Conservation (phyloP, 2,888 invertebrate species). For the Oscheius sp. region DNA sequence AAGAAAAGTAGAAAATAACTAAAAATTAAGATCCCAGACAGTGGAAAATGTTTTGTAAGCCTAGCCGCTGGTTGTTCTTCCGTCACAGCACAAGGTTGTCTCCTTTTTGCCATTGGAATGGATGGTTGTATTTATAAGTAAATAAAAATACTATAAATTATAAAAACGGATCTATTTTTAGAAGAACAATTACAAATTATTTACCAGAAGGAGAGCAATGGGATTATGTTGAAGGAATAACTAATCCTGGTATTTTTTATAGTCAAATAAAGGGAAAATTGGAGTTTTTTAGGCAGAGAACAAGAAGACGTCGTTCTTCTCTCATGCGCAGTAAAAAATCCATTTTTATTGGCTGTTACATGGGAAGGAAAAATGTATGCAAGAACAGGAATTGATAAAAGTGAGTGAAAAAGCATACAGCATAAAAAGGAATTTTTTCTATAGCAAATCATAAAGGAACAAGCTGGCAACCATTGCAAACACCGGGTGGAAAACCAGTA, state of each 20-base stretch:
- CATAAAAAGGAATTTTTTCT: neutral
- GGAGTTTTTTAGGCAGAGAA: conserved; percentile 20
- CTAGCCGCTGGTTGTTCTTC: conserved; percentile 43
- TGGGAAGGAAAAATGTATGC: conserved; percentile 53
- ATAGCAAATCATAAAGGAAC: conserved; percentile 27
- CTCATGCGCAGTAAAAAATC: conserved; percentile 37
- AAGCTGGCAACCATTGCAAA: conserved; percentile 39
- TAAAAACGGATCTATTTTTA: neutral
- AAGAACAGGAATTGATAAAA: conserved; percentile 38
- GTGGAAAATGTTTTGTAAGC: conserved; percentile 35
- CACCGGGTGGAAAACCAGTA: conserved; percentile 40
- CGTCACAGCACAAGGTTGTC: conserved; percentile 38
- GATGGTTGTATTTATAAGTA: conserved; percentile 46
- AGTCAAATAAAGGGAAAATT: neutral
- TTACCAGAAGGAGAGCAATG: conserved; percentile 15
- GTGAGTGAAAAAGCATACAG: neutral
- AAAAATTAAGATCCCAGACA: conserved; percentile 21
- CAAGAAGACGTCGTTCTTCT: conserved; percentile 48
- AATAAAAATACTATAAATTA: neutral
- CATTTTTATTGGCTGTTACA: conserved; percentile 45
- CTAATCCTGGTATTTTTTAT: conserved; percentile 7
- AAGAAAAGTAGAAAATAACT: conserved; percentile 15
- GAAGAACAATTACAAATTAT: conserved; percentile 1
- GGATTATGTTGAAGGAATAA: conserved; percentile 10
- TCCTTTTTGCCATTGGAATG: conserved; percentile 45